Conservation (phyloP, 2,797 vertebrate genomes). For the Myiothlypis coronata region DNA sequence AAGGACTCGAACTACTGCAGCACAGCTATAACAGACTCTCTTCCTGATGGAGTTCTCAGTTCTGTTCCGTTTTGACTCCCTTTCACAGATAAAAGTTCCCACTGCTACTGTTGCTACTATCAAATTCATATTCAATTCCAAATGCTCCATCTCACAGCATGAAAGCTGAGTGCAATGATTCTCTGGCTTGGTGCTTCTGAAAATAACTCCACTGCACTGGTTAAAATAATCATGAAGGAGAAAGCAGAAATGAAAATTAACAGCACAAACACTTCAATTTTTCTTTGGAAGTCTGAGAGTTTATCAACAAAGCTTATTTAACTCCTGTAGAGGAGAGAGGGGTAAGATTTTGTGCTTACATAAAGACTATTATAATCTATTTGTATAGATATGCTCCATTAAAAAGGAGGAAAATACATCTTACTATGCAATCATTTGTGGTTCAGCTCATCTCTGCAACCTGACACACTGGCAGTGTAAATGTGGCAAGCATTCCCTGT, state of each 20-base stretch:
- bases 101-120: conserved; percentile 3
- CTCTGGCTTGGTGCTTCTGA: neutral
- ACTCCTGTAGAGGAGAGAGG: neutral
- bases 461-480: neutral
- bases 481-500: neutral
- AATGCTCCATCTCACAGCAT: conserved; percentile 22
- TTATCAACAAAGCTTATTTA: neutral
- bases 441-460: neutral
- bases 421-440: neutral
- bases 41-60: neutral
- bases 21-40: neutral
- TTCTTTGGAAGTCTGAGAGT: neutral
- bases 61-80: conserved; percentile 7
- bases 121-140: conserved; percentile 40
- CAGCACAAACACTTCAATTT: neutral
- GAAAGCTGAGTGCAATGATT: conserved; percentile 3
- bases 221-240: neutral
- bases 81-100: neutral
- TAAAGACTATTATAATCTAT: neutral
- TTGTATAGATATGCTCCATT: neutral
- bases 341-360: neutral
- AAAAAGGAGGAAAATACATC: neutral
- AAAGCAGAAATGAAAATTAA: neutral
- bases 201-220: neutral
- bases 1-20: neutral